These are phyloP conservation scores for Amitus sp. DNA, from an alignment of 2,888 invertebrate genomes.

Conservation along the genomic window DNA sequence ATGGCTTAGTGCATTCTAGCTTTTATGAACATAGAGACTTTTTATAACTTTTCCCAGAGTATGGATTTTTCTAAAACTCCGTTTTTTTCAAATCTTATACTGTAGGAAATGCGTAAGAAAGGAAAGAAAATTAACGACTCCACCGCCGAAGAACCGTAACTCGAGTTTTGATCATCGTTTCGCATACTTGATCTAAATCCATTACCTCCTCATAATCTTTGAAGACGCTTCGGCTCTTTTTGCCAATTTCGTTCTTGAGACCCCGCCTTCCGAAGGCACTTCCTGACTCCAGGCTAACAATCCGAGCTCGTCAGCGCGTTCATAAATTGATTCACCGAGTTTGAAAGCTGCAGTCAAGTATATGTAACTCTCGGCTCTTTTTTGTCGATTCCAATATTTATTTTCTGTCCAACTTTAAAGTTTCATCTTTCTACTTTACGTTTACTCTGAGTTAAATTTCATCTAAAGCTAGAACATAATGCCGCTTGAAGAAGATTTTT, in stretches of 20 bases:
- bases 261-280: slow-evolving; percentile 38
- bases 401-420: slow-evolving; percentile 7
- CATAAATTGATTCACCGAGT: slow-evolving; percentile 57
- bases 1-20: no score
- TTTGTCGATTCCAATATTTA: slow-evolving; percentile 28
- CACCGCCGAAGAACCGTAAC: not conserved
- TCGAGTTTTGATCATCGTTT: not conserved
- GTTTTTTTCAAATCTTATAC: no score
- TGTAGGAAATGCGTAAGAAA: no score
- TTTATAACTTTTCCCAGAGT: no score
- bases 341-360: slow-evolving; percentile 43
- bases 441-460: no score
- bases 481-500: no score
- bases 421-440: no score
- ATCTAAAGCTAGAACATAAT: no score
- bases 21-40: no score
- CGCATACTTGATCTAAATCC: slow-evolving; percentile 9
- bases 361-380: slow-evolving; percentile 8
- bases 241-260: slow-evolving; percentile 50
- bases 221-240: slow-evolving; percentile 44
- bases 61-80: no score
- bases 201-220: slow-evolving; percentile 12
- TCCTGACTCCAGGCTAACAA: slow-evolving; percentile 48
- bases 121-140: not conserved
- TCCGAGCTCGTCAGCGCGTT: slow-evolving; percentile 52